Conservation (phyloP, 2,113 vertebrate genomes). For the Morone saxatilis region DNA sequence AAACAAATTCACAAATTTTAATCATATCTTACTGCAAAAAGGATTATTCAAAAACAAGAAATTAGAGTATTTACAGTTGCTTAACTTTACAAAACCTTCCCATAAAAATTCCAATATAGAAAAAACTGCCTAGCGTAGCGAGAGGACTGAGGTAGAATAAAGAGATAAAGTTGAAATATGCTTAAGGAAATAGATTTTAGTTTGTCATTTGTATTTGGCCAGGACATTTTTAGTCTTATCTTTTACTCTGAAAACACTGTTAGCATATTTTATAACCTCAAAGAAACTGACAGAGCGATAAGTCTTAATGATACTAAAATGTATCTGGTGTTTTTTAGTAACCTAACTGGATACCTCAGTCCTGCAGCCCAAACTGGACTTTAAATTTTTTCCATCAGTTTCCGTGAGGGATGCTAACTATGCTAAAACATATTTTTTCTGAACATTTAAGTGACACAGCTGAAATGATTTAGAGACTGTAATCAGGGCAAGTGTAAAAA, state of each 20-base stretch:
- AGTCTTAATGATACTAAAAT: neutral
- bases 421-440: neutral
- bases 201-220: neutral
- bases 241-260: neutral
- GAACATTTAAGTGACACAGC: neutral
- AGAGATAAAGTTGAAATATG: slow-evolving; percentile 47
- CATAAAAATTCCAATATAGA: slow-evolving; percentile 50
- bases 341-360: neutral
- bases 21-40: slow-evolving; percentile 63
- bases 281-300: neutral
- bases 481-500: neutral
- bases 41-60: slow-evolving; percentile 57
- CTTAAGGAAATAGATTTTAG: slow-evolving; percentile 10
- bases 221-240: neutral
- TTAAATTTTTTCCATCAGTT: neutral
- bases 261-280: neutral
- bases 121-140: slow-evolving; percentile 65
- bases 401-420: neutral
- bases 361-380: neutral
- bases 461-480: neutral
- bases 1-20: slow-evolving; percentile 59
- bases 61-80: slow-evolving; percentile 80
- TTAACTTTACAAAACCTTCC: slow-evolving; percentile 75
- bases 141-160: slow-evolving; percentile 85
- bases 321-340: neutral